phyloP scores from a whole-genome alignment of 2,797 vertebrate species.

The Melanotaenia boesemani region DNA sequence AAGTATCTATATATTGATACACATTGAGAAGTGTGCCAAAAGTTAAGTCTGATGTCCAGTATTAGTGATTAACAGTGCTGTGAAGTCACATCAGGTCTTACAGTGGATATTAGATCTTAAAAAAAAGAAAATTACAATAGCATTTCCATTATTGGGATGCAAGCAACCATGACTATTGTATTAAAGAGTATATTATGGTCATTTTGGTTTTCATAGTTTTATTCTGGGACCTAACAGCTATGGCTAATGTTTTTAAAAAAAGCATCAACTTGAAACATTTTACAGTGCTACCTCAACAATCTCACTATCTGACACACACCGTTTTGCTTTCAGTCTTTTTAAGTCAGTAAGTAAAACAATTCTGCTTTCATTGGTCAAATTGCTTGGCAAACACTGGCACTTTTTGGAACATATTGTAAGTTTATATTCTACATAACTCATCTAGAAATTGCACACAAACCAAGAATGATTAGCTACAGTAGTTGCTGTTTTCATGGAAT shows the following conservation, averaged over 20 bases:
- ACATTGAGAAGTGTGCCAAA: too few relatives aligned
- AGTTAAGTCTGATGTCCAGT: background rate
- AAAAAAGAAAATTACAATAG: background rate
- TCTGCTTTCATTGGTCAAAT: background rate
- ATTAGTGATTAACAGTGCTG: background rate
- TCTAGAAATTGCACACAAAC: background rate
- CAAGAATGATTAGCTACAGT: background rate
- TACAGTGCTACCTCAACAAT: background rate
- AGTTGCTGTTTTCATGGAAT: background rate
- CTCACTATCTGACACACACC: background rate
- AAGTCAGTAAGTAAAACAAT: background rate
- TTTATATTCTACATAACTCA: background rate
- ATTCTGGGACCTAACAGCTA: background rate
- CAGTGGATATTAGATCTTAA: background rate
- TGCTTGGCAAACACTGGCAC: background rate
- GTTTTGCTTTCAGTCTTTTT: background rate
- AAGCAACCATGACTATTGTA: background rate
- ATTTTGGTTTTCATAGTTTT: background rate
- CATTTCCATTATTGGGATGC: background rate
- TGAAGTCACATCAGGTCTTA: background rate
- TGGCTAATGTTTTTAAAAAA: background rate
- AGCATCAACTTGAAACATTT: too few relatives aligned
- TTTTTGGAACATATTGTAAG: background rate
- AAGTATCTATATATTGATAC: too few relatives aligned
- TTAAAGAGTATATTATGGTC: background rate